These are phyloP conservation scores for Chrysoperla carnea DNA, from an alignment of 1,140 invertebrate species.

Conservation along the genomic window DNA sequence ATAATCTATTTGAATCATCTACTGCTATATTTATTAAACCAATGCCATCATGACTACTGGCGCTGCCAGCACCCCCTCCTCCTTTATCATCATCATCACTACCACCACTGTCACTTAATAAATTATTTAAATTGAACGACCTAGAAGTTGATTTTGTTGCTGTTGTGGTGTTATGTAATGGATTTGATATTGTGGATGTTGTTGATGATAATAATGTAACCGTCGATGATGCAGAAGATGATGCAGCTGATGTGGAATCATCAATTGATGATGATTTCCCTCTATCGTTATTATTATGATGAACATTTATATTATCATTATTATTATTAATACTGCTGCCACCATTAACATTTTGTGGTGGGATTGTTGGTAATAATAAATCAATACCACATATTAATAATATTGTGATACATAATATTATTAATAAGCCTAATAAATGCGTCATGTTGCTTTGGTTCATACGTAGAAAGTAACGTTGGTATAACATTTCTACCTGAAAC, in stretches of 20 bases:
- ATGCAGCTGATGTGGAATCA: neutral
- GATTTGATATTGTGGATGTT: neutral
- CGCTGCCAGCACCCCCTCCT: too few relatives aligned
- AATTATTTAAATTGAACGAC: neutral
- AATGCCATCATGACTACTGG: too few relatives aligned
- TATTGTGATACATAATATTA: slow-evolving; percentile 46
- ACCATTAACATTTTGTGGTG: neutral
- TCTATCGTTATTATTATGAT: neutral
- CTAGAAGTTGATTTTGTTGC: slow-evolving; percentile 1
- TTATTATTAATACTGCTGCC: too few relatives aligned
- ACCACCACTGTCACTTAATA: too few relatives aligned
- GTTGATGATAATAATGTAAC: too few relatives aligned
- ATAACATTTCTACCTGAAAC: slow-evolving; percentile 68
- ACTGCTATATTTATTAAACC: too few relatives aligned
- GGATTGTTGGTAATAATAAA: slow-evolving; percentile 10
- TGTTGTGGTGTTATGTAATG: neutral
- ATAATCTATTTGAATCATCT: neutral
- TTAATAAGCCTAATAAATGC: slow-evolving; percentile 57
- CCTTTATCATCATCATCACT: too few relatives aligned
- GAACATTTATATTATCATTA: too few relatives aligned
- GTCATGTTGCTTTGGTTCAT: slow-evolving; percentile 85
- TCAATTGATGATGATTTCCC: neutral
- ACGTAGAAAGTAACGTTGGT: slow-evolving; percentile 81
- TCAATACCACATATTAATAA: slow-evolving; percentile 25
- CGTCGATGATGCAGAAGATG: neutral